Evolutionary conservation across 2,113 vertebrate species (phyloP).

Genomic region (Forbesichthys agassizii): DNA sequence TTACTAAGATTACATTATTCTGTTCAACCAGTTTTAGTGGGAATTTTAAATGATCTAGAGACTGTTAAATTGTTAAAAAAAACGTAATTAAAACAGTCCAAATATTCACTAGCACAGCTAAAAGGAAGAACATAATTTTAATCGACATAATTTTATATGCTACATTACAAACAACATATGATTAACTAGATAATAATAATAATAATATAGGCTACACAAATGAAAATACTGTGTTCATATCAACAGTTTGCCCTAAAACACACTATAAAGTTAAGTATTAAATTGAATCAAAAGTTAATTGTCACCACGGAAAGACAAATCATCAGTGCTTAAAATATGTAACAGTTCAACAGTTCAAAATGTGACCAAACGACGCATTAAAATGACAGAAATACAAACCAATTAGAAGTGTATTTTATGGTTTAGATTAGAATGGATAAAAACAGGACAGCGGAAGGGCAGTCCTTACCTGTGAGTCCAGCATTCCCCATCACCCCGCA

Average conservation of each 20-base stretch:
- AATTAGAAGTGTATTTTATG: slow-evolving; percentile 2
- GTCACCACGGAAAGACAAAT: no score
- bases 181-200: no score
- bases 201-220: no score
- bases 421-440: slow-evolving; percentile 19
- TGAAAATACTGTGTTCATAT: background rate
- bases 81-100: background rate
- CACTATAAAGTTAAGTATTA: background rate
- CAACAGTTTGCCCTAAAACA: background rate
- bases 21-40: background rate
- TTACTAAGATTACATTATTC: background rate
- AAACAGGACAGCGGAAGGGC: slow-evolving; percentile 25
- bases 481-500: slow-evolving; percentile 79
- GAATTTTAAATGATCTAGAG: background rate
- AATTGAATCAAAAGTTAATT: background rate
- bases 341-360: no score
- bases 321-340: no score
- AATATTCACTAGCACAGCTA: no score
- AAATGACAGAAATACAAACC: background rate
- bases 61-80: background rate
- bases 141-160: background rate
- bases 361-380: no score
- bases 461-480: slow-evolving; percentile 83
- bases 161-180: background rate
- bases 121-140: slow-evolving; percentile 32